Conservation (phyloP, 2,797 vertebrate genomes). For the Oreochromis mossambicus region DNA sequence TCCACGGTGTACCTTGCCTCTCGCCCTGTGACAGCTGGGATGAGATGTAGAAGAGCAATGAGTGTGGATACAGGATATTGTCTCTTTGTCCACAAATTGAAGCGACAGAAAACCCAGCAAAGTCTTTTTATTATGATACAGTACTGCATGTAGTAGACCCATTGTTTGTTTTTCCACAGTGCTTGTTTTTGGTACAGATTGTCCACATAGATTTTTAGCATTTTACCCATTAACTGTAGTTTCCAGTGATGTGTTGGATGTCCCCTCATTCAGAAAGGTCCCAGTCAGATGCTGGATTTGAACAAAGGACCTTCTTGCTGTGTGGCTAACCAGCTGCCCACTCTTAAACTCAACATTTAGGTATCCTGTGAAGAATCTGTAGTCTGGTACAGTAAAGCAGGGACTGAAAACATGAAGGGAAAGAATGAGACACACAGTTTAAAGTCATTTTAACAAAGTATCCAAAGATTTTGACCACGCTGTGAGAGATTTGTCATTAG, state of each 20-base stretch:
- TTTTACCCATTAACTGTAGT: neutral
- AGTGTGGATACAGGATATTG: neutral
- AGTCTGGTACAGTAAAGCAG: neutral
- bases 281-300: neutral
- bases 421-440: neutral
- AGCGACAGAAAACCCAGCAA: neutral
- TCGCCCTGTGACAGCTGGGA: accelerated
- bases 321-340: neutral
- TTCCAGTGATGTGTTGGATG: neutral
- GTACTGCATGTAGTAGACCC: accelerated
- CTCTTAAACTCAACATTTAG: neutral
- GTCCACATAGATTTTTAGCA: neutral
- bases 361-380: neutral
- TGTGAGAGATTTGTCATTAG: neutral
- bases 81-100: neutral
- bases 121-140: neutral
- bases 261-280: neutral
- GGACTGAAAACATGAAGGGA: neutral
- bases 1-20: neutral
- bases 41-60: neutral
- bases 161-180: accelerated
- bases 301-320: neutral
- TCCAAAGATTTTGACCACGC: neutral
- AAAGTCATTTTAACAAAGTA: neutral
- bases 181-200: neutral